phyloP scores from a whole-genome alignment of 2,888 invertebrate species.

The Parnassius orleans region DNA sequence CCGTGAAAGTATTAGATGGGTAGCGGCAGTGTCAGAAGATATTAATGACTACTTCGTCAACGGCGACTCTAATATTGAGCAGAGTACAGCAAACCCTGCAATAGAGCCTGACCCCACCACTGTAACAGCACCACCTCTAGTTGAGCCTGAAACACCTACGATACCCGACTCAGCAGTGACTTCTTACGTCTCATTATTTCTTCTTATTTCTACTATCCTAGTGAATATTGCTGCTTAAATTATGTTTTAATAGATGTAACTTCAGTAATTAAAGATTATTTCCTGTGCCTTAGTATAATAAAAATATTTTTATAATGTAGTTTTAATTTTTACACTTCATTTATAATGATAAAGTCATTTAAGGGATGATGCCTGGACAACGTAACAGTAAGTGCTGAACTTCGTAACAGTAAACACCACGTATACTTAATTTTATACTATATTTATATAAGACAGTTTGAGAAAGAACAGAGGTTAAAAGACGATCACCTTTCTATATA shows the following conservation, averaged over 20 bases:
- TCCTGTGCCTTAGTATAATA: slow-evolving; percentile 2
- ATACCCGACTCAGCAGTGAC: slow-evolving; percentile 53
- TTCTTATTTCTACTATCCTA: slow-evolving; percentile 42
- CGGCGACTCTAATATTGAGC: slow-evolving; percentile 35
- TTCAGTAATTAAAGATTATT: slow-evolving; percentile 1
- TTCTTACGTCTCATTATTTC: slow-evolving; percentile 43
- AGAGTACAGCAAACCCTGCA: slow-evolving; percentile 29
- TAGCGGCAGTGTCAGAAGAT: slow-evolving; percentile 39
- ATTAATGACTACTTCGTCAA: slow-evolving; percentile 47
- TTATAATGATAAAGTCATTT: too few relatives aligned
- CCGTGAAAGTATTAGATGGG: slow-evolving; percentile 48
- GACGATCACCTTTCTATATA: too few relatives aligned
- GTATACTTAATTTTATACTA: too few relatives aligned
- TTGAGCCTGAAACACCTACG: slow-evolving; percentile 49
- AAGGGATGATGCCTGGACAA: too few relatives aligned
- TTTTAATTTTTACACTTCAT: too few relatives aligned
- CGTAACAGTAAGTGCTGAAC: too few relatives aligned
- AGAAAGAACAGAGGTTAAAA: too few relatives aligned
- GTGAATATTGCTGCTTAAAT: slow-evolving; percentile 48
- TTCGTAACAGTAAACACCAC: too few relatives aligned
- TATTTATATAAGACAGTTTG: too few relatives aligned
- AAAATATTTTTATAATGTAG: too few relatives aligned
- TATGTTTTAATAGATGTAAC: slow-evolving; percentile 6
- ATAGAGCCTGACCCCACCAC: slow-evolving; percentile 32
- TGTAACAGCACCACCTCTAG: slow-evolving; percentile 33